Base-by-base conservation (phyloP, 2,797 vertebrate species). In the Sorex maritimensis region DNA sequence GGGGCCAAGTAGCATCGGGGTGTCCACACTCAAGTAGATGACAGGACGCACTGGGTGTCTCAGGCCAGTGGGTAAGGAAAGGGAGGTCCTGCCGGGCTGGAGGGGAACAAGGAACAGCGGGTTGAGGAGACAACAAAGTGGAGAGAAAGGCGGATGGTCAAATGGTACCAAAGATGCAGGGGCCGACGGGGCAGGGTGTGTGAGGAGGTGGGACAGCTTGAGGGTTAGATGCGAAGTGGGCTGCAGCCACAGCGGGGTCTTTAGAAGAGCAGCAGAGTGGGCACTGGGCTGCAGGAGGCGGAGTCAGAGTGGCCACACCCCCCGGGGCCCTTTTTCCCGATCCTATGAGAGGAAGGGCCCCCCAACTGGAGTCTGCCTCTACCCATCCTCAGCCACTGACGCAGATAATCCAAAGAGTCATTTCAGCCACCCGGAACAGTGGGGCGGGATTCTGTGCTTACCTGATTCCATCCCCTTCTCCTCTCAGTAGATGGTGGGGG, bases 341-440 rank as follows among this genome's bases (percentile, higher is more conserved):
- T 63, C 61, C 61, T 10, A 58, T 13, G 11, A 6, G 19, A 14
- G 41, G 24, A 23, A 65, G 21, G 8, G 61, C 61, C 21, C 24
- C 65, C 65, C 0, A 10, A 19, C 65, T 44, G 28, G 61, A n/a
- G n/a, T 73, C 83, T 67, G 41, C 81, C 1, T 0, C 19, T 68
- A 72, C 73, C 90, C 10, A 0, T 72, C 61, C 77, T 88, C 41
- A 28, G 21, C 79, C 84, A 86, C 73, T 58, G 61, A 82, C 0
- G 52, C 77, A 74, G 41, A 77, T 86, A 85, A 96, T 91, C 74
- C 79, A 55, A 84, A 87, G 86, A 92, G 79, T 95, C 75, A 26
- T 75, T 67, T 69, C 82, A 77, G 82, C 92, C 74, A 72, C 92
- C 80, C 49, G 12, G 63, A 63, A 78, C 94, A 92, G 88, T 71